Evolutionary conservation across 2,797 vertebrate species (phyloP), one percentile per base, ranked within the genome.

Genomic region (Caiman crocodilus): DNA sequence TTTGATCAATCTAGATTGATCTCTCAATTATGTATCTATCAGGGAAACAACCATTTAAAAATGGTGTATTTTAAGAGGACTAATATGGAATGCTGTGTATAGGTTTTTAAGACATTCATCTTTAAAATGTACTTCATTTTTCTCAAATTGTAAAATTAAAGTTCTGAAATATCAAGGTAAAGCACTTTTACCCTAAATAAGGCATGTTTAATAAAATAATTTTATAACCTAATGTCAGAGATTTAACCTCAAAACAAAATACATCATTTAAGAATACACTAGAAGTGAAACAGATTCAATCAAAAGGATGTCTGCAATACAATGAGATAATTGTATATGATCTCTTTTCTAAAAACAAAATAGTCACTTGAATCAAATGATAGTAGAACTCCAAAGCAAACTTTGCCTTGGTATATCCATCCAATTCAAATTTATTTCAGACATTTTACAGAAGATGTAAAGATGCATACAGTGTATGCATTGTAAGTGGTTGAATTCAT

Each of bases 1-100:
- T 78, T 82, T 76, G n/a, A 25, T 18, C 58, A 76, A 12, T 57
- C 42, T 32, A 74, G 42, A 74, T 12, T 84, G 58, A 42, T 57
- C 67, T 77, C 35, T 4, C 20, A 14, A 55, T 28, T 59, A 80
- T 4, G 8, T 9, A 55, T 82, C 56, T 82, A 23, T 26, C 79
- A 61, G 64, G 83, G 91, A 89, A 84, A 35, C 11, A 93, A 7
- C n/a, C 59, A n/a, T 88, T 93, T 95, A 90, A 84, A 74, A 11
- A 12, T 67, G 35, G 17, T 84, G 69, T 88, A 64, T 55, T 82
- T 79, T 82, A 32, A 93, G 82, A 80, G 28, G 58, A 69, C 79
- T 14, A 50, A 57, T 6, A 82, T 14, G 84, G 20, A 90, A 84
- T 82, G 6, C 7, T 20, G 88, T 63, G 21, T 63, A 6, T 69